These are phyloP conservation scores for Pachyuromys duprasi DNA, from an alignment of 2,797 vertebrate genomes.

Conservation along the genomic window DNA sequence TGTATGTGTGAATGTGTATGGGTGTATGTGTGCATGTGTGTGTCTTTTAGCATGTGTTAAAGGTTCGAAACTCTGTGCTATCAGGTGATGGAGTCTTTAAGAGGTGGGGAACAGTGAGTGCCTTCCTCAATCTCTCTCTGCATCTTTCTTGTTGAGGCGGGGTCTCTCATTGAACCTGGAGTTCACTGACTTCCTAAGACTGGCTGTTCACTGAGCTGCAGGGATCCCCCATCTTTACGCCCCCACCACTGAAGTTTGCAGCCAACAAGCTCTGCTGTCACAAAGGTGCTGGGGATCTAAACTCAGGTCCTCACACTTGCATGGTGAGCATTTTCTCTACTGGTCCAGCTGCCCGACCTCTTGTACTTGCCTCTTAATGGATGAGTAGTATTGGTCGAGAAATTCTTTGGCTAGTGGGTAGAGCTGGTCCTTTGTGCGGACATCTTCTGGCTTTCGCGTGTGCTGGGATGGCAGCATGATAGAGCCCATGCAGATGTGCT, in stretches of 20 bases:
- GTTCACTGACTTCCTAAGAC: neutral
- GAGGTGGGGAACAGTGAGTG: neutral
- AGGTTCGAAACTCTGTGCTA: neutral
- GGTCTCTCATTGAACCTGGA: neutral
- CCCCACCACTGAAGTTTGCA: neutral
- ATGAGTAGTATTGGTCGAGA: conserved; percentile 98
- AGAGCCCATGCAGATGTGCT: conserved; percentile 94
- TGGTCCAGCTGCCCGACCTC: neutral
- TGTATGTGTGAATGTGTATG: neutral
- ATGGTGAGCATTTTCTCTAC: neutral
- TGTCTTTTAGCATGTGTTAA: neutral
- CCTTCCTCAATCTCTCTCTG: neutral
- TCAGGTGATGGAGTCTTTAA: neutral
- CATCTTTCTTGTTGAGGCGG: neutral
- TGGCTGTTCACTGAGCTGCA: neutral
- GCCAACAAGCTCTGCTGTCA: neutral
- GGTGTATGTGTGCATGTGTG: neutral
- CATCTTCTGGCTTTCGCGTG: conserved; percentile 91
- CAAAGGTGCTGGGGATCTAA: too few relatives aligned
- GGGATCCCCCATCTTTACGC: neutral
- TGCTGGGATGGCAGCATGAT: conserved; percentile 92
- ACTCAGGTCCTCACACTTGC: neutral
- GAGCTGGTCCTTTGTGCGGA: conserved; percentile 91
- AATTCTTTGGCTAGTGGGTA: conserved; percentile 96
- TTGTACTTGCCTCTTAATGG: conserved; percentile 94